phyloP scores from a whole-genome alignment of 1,140 invertebrate species.

The Pogonognathellus flavescens region DNA sequence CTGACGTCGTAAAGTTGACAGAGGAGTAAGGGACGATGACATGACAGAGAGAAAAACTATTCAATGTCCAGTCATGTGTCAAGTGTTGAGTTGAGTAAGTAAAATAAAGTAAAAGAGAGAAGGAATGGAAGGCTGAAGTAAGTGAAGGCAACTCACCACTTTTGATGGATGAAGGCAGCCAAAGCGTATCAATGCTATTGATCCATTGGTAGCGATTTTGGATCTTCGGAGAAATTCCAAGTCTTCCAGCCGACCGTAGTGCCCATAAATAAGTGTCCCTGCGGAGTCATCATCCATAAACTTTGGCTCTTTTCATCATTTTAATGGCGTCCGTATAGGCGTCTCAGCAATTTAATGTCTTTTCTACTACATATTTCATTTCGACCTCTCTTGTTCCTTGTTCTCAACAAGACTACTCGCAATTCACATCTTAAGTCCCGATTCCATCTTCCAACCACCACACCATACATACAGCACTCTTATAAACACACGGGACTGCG shows the following conservation, averaged over 20 bases:
- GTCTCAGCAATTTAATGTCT: constrained; percentile 39
- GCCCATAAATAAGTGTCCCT: constrained; percentile 66
- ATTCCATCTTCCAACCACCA: neutral
- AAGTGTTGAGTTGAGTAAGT: constrained; percentile 27
- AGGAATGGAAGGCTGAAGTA: neutral
- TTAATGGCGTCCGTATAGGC: constrained; percentile 51
- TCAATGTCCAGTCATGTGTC: constrained; percentile 11
- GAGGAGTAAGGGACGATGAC: neutral
- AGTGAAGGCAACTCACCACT: constrained; percentile 59
- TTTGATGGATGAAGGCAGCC: constrained; percentile 61
- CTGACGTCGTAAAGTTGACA: neutral
- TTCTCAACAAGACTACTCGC: constrained; percentile 36
- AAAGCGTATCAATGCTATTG: constrained; percentile 61
- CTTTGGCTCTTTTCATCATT: constrained; percentile 59
- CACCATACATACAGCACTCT: neutral
- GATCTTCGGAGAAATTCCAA: constrained; percentile 52
- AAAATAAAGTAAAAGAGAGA: constrained; percentile 11
- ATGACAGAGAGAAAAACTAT: neutral
- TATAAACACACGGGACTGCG: neutral
- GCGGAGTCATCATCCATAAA: constrained; percentile 52
- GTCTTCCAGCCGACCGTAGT: constrained; percentile 62
- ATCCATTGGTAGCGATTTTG: constrained; percentile 56
- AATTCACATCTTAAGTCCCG: constrained; percentile 42
- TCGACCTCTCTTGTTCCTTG: constrained; percentile 7
- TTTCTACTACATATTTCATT: constrained; percentile 49